Conservation (phyloP, 1,140 invertebrate genomes). For the Panagrolaimus sp. region DNA sequence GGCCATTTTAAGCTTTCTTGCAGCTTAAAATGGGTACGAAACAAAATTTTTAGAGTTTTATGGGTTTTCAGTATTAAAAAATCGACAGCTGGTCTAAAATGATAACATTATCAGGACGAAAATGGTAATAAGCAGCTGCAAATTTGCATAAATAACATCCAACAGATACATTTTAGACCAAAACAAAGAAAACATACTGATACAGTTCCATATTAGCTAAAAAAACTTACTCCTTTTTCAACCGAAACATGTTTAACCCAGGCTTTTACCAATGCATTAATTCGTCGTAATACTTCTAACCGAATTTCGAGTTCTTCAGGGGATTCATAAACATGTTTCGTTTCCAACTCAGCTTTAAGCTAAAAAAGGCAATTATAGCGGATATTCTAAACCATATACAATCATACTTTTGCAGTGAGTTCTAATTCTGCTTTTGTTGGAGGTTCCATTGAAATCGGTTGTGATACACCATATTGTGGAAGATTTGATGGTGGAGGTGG, state of each 20-base stretch:
- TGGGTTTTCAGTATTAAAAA: too few species aligned
- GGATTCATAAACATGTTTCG: slow-evolving; percentile 49
- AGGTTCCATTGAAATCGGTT: slow-evolving; percentile 46
- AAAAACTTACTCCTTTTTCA: slow-evolving; percentile 34
- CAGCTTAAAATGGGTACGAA: too few species aligned
- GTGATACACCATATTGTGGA: slow-evolving; percentile 51
- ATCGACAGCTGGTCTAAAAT: neutral
- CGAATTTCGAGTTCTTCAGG: slow-evolving; percentile 48
- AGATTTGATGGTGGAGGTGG: neutral
- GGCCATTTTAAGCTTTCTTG: too few species aligned
- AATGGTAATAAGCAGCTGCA: neutral
- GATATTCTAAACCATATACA: slow-evolving; percentile 15
- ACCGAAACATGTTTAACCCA: slow-evolving; percentile 52
- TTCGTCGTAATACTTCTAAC: slow-evolving; percentile 49
- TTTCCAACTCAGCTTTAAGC: slow-evolving; percentile 36
- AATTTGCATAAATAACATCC: too few species aligned
- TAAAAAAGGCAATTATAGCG: slow-evolving; percentile 30
- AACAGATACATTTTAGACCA: too few species aligned
- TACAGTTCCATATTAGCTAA: neutral
- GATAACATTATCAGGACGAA: slow-evolving; percentile 5
- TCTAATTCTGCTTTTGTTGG: slow-evolving; percentile 40
- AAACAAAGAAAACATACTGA: too few species aligned
- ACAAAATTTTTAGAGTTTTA: too few species aligned
- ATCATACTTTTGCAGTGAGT: slow-evolving; percentile 39
- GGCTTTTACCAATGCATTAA: slow-evolving; percentile 52